Evolutionary conservation across 2,888 invertebrate genomes (phyloP).

Genomic region (Graphium colonna): DNA sequence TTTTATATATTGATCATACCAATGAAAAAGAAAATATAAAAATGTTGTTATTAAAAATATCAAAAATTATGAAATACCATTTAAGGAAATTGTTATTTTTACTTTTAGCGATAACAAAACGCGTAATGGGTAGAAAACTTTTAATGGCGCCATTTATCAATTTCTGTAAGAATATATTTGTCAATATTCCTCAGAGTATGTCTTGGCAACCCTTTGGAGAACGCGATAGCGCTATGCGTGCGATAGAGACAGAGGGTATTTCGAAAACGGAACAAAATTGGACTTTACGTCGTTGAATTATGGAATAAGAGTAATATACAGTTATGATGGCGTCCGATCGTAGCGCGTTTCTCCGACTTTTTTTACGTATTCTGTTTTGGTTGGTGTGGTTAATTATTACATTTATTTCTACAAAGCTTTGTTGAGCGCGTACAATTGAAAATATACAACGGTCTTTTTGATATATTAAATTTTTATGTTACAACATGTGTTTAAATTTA

Average conservation of each 20-base stretch:
- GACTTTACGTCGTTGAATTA: constrained; percentile 53
- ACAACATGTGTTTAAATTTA: too few species aligned
- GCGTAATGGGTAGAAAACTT: too few species aligned
- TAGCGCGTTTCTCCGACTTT: constrained; percentile 18
- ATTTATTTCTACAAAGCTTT: not conserved
- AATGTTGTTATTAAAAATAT: too few species aligned
- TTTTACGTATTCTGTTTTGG: constrained; percentile 19
- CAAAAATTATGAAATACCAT: too few species aligned
- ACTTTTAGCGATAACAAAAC: too few species aligned
- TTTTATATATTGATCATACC: too few species aligned
- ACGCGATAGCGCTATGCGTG: constrained; percentile 28
- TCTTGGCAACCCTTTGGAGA: constrained; percentile 19
- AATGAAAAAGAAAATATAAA: too few species aligned
- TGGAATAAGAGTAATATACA: constrained; percentile 29
- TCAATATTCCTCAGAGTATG: not conserved
- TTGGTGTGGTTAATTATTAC: constrained; percentile 16
- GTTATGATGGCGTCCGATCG: constrained; percentile 27
- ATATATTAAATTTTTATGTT: too few species aligned
- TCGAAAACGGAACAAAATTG: constrained; percentile 53
- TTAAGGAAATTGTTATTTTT: too few species aligned
- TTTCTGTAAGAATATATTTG: not conserved
- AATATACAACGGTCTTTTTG: too few species aligned
- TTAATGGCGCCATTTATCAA: not conserved
- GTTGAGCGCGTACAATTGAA: too few species aligned
- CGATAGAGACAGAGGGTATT: constrained; percentile 41